A percentile compares a stretch with the other conserved stretches of the same genome.
phyloP scores from a whole-genome alignment of 2,888 invertebrate species.

The Kuschelorhynchus macadamiae region DNA sequence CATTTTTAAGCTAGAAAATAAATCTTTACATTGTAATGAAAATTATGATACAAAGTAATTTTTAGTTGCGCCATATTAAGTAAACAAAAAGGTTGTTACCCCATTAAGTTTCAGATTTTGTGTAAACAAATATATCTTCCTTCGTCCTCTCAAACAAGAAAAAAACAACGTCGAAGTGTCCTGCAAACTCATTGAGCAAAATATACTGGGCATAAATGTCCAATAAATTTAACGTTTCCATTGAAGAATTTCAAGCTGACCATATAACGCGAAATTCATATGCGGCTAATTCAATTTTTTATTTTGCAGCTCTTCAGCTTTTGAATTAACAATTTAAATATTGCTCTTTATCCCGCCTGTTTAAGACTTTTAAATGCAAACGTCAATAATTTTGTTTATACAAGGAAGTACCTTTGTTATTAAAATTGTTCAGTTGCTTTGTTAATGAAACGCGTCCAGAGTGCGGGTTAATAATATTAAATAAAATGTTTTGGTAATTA shows the following conservation, averaged over 20 bases:
- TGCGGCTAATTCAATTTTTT: constrained; percentile 42
- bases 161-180: constrained; percentile 12
- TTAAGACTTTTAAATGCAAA: constrained; percentile 15
- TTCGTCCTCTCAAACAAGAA: no score
- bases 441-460: no score
- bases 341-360: constrained; percentile 5
- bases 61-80: no score
- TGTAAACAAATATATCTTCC: no score
- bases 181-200: constrained; percentile 21
- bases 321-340: constrained; percentile 21
- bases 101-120: no score
- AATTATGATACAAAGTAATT: no score
- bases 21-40: no score
- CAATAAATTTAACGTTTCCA: constrained; percentile 26
- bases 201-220: constrained; percentile 28
- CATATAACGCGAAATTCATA: constrained; percentile 29
- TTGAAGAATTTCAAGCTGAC: constrained; percentile 36
- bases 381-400: constrained; percentile 34
- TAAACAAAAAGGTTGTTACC: no score
- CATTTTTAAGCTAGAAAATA: no score
- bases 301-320: constrained; percentile 27
- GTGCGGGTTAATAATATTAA: no score
- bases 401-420: constrained; percentile 24
- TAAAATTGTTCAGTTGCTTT: not conserved
- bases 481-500: no score